Base-by-base conservation (phyloP, 2,113 vertebrate genomes). In the Anas platyrhynchos region DNA sequence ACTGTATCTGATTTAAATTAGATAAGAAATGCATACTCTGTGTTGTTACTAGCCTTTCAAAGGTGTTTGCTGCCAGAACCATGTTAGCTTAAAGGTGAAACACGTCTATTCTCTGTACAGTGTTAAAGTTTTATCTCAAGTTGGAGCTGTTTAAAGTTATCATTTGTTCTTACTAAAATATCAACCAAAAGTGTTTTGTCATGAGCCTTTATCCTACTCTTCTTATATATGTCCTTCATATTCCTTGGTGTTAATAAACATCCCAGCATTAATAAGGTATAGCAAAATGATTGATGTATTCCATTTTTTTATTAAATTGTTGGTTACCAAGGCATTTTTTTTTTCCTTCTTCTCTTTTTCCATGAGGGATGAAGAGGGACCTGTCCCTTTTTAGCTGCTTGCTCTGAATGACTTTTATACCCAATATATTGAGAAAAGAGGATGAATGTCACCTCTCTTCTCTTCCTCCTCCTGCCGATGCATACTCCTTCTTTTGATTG, bases 401-500 rank as follows among this genome's bases (percentile, higher is more conserved):
- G 98, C 97, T 97, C 97, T 97, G 97, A 97, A 97, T 98, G 98
- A 97, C 98, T 98, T 97, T 98, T 98, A 97, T 98, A 97, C 97
- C 97, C 96, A 96, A 94, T 98, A 98, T 98, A 97, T 96, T 97
- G 96, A 97, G 97, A 98, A 97, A 96, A 98, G 94, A 98, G 96
- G 95, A 97, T 98, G 98, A 98, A 98, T 98, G 98, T 98, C 98
- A 98, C 98, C 98, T 98, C 98, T 98, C 97, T 97, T 98, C 97
- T 96, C 96, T 98, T 97, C 96, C 97, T 98, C 97, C 97, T 98
- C 96, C 97, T 97, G 97, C 93, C 27, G 46, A 95, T 96, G 98
- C 97, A 97, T 98, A 97, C 98, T 98, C 98, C 97, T 97, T 95
- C 91, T 96, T 97, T 98, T 98, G 98, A 99, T 98, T 99, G 99